Base-by-base conservation (phyloP, 2,113 vertebrate species). In the Callopanchax toddi region DNA sequence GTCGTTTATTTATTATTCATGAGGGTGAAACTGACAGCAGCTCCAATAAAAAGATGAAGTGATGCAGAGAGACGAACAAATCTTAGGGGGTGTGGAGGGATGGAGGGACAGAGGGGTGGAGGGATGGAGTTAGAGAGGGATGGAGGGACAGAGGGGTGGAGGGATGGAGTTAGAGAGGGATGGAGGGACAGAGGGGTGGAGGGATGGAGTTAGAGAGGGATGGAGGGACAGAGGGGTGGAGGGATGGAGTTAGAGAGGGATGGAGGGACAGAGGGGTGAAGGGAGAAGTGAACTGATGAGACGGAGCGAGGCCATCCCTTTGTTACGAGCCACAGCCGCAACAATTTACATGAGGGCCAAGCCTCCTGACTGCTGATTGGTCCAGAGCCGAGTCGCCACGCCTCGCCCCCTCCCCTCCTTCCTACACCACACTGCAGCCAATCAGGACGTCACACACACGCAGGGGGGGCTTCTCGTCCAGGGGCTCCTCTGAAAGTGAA, bases 271-370 rank as follows among this genome's bases (percentile, higher is more conserved):
- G n/a, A n/a, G n/a, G n/a, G n/a, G n/a, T n/a, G n/a, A n/a, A n/a
- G 7, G 21, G 43, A 44, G 22, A 36, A 39, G 20, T 18, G 32
- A 45, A 22, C 44, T 18, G 44, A 1, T 42, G 20, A 43, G 69
- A 58, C 59, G 49, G 57, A 63, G 60, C 25, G 79, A 82, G 79
- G 65, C 67, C 65, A 40, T 73, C 75, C 60, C 77, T 83, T 82
- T 83, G 82, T 86, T 74, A 60, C 43, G 49, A 81, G 75, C 70
- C 80, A 69, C 86, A 84, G 82, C 87, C 89, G 89, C 89, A 92
- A 83, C 85, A 86, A 91, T 91, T 91, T 91, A 82, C 91, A 92
- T 91, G 85, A 80, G 66, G 62, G 76, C 73, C 76, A 16, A 23
- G 51, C 82, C 84, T 65, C 76, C 78, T 71, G 39, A 12, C 3